A percentile compares a stretch with the other conserved stretches of the same genome.
phyloP scores from a whole-genome alignment of 2,888 invertebrate genomes.

The Drosophila buzzatii region DNA sequence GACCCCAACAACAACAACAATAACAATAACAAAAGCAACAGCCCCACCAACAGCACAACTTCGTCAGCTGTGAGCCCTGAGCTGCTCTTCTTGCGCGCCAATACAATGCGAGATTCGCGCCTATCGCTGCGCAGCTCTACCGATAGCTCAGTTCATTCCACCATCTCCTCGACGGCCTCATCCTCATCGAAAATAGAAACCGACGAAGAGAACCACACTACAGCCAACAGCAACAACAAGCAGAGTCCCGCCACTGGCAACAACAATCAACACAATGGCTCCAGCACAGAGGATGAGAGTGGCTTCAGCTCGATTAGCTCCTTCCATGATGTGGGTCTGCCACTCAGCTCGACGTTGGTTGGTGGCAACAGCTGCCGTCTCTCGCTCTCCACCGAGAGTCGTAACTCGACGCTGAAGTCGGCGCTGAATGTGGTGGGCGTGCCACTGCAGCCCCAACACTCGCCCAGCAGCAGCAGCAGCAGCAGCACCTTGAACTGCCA shows the following conservation, averaged over 20 bases:
- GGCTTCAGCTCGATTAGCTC: slow-evolving; percentile 94
- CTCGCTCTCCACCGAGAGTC: slow-evolving; percentile 74
- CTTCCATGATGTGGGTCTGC: slow-evolving; percentile 92
- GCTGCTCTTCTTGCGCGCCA: slow-evolving; percentile 83
- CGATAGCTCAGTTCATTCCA: slow-evolving; percentile 85
- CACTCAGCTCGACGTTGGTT: slow-evolving; percentile 84
- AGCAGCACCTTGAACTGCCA: slow-evolving; percentile 32
- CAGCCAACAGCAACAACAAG: slow-evolving; percentile 41
- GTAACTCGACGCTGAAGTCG: slow-evolving; percentile 84
- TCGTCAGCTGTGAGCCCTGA: slow-evolving; percentile 65
- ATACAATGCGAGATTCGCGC: slow-evolving; percentile 84
- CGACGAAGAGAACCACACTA: slow-evolving; percentile 80
- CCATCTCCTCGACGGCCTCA: slow-evolving; percentile 82
- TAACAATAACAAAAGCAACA: slow-evolving; percentile 1
- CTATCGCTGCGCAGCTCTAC: slow-evolving; percentile 85
- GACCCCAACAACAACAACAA: slow-evolving; percentile 1
- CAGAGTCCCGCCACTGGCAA: slow-evolving; percentile 40
- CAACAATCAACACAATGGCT: slow-evolving; percentile 54
- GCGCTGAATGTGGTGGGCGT: slow-evolving; percentile 78
- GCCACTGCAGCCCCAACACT: slow-evolving; percentile 58
- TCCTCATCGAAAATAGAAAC: slow-evolving; percentile 83
- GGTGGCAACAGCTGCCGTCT: slow-evolving; percentile 43
- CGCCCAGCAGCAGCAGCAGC: slow-evolving; percentile 11
- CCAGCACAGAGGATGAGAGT: slow-evolving; percentile 90
- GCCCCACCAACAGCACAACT: slow-evolving; percentile 6